Conservation (phyloP, 2,888 invertebrate species). For the Agrotis segetum region DNA sequence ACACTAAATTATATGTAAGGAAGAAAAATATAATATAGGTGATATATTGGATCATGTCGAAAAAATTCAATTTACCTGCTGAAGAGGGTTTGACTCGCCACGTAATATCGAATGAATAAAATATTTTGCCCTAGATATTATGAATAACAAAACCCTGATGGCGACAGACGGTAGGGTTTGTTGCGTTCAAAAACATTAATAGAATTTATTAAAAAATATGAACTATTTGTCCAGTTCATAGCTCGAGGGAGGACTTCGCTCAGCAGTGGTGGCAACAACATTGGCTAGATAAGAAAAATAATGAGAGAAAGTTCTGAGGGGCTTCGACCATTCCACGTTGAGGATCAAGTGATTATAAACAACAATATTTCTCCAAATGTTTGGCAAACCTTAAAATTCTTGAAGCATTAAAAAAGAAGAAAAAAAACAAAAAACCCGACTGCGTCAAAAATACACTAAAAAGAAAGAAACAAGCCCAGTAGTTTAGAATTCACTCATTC, state of each 20-base stretch:
- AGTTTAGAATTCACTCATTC: too few species aligned
- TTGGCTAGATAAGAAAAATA: too few species aligned
- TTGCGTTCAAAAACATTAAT: background rate
- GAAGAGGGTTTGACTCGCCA: conserved; percentile 31
- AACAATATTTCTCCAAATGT: too few species aligned
- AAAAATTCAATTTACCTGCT: conserved; percentile 33
- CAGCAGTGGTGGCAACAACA: too few species aligned
- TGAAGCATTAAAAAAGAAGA: too few species aligned
- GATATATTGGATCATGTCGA: conserved; percentile 29
- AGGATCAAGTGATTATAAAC: background rate
- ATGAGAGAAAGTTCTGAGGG: background rate
- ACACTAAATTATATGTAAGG: conserved; percentile 13
- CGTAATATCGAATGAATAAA: conserved; percentile 22
- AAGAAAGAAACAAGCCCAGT: too few species aligned
- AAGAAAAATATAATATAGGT: conserved; percentile 27
- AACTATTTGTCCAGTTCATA: too few species aligned
- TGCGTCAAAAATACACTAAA: too few species aligned
- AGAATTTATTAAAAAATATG: background rate
- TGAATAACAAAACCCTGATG: conserved; percentile 22
- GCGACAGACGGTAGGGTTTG: background rate
- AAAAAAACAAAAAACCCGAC: too few species aligned
- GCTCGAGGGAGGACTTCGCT: too few species aligned
- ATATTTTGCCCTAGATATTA: conserved; percentile 23
- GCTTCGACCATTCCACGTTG: background rate
- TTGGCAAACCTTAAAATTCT: too few species aligned